These are phyloP conservation scores for Epizoanthus scotinus DNA, from an alignment of 92 coral and sea anemone genomes.

Conservation along the genomic window DNA sequence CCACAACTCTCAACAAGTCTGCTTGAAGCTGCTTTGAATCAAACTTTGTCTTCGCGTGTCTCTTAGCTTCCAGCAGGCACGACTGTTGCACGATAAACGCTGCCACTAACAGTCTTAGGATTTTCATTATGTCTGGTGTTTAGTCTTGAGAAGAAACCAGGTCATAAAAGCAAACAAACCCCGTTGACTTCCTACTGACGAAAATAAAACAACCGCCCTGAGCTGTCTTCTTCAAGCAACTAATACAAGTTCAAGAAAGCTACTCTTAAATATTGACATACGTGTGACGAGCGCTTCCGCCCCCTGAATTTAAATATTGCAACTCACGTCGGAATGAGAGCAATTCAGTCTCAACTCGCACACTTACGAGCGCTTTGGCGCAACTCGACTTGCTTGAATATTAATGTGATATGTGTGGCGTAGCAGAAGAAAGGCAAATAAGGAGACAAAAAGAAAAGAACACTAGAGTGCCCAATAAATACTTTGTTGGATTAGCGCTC, in stretches of 20 bases:
- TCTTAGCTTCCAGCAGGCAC: constrained; percentile 33
- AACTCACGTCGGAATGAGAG: constrained; percentile 42
- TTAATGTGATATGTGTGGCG: constrained; percentile 27
- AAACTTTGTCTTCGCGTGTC: constrained; percentile 32
- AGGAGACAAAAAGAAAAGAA: background rate
- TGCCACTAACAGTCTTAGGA: background rate
- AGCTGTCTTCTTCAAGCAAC: constrained; percentile 6
- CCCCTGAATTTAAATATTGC: constrained; percentile 42
- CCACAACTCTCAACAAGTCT: constrained; percentile 77
- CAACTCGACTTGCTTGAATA: constrained; percentile 31
- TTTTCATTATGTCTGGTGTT: constrained; percentile 1
- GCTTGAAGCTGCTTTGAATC: constrained; percentile 59
- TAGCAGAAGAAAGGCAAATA: background rate
- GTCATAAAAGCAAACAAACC: background rate
- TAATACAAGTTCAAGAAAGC: constrained; percentile 12
- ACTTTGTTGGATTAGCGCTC: constrained; percentile 19
- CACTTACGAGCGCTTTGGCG: constrained; percentile 25
- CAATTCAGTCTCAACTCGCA: constrained; percentile 29
- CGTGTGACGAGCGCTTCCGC: constrained; percentile 44
- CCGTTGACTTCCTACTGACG: background rate
- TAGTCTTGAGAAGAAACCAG: background rate
- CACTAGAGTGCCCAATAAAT: background rate
- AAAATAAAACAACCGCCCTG: constrained; percentile 5
- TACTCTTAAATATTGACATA: constrained; percentile 45
- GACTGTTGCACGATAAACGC: constrained; percentile 11